Evolutionary conservation across 2,797 vertebrate genomes (phyloP).

Genomic region (Falco biarmicus): DNA sequence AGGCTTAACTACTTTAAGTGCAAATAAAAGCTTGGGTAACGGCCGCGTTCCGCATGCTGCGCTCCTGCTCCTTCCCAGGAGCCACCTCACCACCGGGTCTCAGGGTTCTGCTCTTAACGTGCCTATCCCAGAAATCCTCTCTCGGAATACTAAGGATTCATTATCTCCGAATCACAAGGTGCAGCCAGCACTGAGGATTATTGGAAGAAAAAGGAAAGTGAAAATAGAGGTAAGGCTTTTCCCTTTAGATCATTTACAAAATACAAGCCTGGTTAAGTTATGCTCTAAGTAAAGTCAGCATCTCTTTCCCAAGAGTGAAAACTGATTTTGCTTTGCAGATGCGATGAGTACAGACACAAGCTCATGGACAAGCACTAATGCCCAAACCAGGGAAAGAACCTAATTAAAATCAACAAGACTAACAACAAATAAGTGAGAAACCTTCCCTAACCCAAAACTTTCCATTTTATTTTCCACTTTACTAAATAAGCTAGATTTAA

Average conservation of each 20-base stretch:
- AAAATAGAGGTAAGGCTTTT: neutral
- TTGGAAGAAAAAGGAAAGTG: neutral
- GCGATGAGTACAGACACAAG: neutral
- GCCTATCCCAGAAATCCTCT: neutral
- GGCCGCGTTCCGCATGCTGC: neutral
- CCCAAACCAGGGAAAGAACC: neutral
- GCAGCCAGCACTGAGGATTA: neutral
- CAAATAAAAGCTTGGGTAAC: neutral
- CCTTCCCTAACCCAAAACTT: neutral
- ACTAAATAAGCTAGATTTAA: neutral
- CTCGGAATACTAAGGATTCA: neutral
- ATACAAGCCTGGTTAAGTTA: neutral
- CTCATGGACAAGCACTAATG: neutral
- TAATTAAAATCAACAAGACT: neutral
- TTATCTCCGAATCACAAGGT: neutral
- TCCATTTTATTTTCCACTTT: neutral
- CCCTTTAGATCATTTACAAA: neutral
- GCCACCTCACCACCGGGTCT: neutral
- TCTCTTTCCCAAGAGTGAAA: constrained; percentile 9
- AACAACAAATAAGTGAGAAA: neutral
- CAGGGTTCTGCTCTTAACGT: neutral
- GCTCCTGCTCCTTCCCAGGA: neutral
- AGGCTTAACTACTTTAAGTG: neutral
- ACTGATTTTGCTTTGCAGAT: neutral
- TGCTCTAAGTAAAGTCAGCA: neutral